Percentiles rank a stretch among this genome's conserved stretches.
phyloP scores from a whole-genome alignment of 2,797 vertebrate genomes.

The Rhinophrynus dorsalis region DNA sequence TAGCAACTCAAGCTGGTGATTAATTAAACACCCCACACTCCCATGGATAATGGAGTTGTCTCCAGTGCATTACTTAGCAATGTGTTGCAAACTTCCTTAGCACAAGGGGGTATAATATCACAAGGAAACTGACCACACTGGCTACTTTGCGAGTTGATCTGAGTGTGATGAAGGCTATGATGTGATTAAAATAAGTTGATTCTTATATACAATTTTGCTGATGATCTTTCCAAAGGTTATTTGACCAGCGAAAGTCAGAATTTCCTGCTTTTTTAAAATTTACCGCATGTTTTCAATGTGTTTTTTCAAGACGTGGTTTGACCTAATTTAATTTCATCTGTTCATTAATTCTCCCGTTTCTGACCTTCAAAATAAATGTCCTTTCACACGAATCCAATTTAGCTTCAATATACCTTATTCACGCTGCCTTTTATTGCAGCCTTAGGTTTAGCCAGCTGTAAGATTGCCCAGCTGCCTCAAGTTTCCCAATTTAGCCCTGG shows the following conservation, averaged over 20 bases:
- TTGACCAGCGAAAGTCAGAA: conserved; percentile 47
- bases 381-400: conserved; percentile 75
- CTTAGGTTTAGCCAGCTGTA: conserved; percentile 71
- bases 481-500: conserved; percentile 73
- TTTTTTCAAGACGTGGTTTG: conserved; percentile 65
- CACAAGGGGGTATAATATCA: no score
- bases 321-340: conserved; percentile 72
- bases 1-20: no score
- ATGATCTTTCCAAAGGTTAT: conserved; percentile 25
- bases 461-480: conserved; percentile 69
- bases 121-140: no score
- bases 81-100: no score
- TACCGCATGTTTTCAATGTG: conserved; percentile 63
- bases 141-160: not conserved
- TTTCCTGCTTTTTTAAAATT: conserved; percentile 61
- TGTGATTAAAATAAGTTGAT: not conserved
- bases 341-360: conserved; percentile 67
- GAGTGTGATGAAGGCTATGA: not conserved
- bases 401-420: conserved; percentile 79
- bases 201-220: not conserved
- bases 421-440: conserved; percentile 72
- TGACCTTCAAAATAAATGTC: conserved; percentile 65
- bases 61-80: no score
- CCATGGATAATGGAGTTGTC: no score
- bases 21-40: no score